Conservation (phyloP, 2,797 vertebrate genomes). For the Hapalemur alaotrensis region DNA sequence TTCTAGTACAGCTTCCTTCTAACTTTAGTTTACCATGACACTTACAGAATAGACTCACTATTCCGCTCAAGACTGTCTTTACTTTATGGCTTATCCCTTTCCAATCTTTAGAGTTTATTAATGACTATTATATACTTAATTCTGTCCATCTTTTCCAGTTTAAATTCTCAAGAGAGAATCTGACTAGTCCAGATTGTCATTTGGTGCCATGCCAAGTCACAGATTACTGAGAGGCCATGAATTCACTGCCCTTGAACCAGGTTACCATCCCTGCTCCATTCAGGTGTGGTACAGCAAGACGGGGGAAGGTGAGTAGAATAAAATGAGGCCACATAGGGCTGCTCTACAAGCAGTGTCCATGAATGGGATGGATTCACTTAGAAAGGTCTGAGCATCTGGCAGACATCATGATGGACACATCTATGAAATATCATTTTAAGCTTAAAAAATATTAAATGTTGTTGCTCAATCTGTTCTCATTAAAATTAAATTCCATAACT, state of each 20-base stretch:
- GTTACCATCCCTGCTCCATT: background rate
- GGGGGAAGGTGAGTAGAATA: background rate
- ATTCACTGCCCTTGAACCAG: background rate
- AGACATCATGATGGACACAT: background rate
- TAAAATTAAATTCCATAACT: constrained; percentile 1
- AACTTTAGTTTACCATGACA: background rate
- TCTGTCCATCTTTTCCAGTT: background rate
- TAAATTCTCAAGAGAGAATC: background rate
- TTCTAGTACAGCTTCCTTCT: background rate
- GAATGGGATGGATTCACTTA: background rate
- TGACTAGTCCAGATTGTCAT: background rate
- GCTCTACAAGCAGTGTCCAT: background rate
- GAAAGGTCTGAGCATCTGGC: background rate
- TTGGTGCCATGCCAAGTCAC: background rate
- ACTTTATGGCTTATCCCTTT: background rate
- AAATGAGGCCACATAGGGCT: background rate
- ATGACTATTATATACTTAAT: background rate
- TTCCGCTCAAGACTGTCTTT: background rate
- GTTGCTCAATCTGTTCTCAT: background rate
- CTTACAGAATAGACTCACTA: background rate
- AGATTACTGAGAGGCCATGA: background rate
- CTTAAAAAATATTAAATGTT: constrained; percentile 9
- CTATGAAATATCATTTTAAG: background rate
- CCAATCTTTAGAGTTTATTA: background rate
- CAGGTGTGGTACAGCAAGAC: background rate